Evolutionary conservation across 2,113 vertebrate genomes (phyloP), one percentile per base, ranked within the genome.

Genomic region (Cebus imitator): DNA sequence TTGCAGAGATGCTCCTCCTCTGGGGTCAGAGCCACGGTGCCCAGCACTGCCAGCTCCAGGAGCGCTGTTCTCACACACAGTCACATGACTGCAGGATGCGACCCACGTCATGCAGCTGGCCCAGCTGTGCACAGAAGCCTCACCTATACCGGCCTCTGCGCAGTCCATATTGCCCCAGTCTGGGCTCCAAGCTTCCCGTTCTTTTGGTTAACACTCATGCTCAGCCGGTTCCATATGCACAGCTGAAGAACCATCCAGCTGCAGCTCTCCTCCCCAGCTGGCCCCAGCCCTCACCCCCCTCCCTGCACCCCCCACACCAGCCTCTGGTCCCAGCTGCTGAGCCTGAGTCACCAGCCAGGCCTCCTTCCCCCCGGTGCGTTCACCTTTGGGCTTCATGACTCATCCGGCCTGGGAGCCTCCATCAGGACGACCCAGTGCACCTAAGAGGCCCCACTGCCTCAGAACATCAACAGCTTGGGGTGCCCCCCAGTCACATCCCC

Each of bases 201-300:
- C 35, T 55, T 43, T 11, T 25, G 37, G 20, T 70, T 35, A 0
- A 2, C 30, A 23, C 43, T 43, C n/a, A 0, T 25, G 18, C 30
- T 55, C 55, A 16, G 68, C 40, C 11, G 10, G 14, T 37, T 37
- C 61, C 55, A 9, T 0, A 1, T 2, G 21, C 17, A 27, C 4
- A 30, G 23, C 6, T 13, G 6, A 50, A 64, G 23, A 6, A 20
- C 25, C 17, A 27, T 30, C 57, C 14, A n/a, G 25, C 61, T 11
- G 2, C 52, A 30, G 52, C 57, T 45, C 52, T 73, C 43, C 18
- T 21, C 43, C n/a, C 58, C 1, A 0, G 0, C 58, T 11, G 8
- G 1, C 8, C 37, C n/a, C 50, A 20, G 0, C 32, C 12, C 23
- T 43, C 4, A 0, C 5, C 10, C 43, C 3, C 8, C 0, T 8